Percentiles rank a stretch among this genome's conserved stretches.
These are phyloP conservation scores for Hystrix brachyura DNA, from an alignment of 2,113 vertebrate species.

Conservation along the genomic window DNA sequence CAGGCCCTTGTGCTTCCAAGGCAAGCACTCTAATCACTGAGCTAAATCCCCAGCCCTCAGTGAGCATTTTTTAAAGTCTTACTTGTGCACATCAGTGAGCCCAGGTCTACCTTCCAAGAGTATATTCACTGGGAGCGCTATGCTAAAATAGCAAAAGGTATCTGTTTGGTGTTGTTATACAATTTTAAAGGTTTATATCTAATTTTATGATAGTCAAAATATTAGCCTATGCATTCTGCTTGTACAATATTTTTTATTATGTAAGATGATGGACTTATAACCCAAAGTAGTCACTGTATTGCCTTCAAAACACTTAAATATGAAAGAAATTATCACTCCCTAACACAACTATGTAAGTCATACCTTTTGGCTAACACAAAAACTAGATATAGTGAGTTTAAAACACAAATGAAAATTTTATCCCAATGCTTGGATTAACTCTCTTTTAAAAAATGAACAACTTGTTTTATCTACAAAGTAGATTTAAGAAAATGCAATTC, in stretches of 20 bases:
- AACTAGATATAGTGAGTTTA: neutral
- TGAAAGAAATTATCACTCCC: neutral
- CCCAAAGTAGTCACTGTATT: neutral
- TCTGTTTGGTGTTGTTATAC: neutral
- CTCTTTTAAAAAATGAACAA: constrained; percentile 9
- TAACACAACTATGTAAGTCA: neutral
- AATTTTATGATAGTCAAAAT: neutral
- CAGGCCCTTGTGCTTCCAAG: too few species aligned
- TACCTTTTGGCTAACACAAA: neutral
- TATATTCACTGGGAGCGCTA: neutral
- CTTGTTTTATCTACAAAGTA: constrained; percentile 15
- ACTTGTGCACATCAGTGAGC: neutral
- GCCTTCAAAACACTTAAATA: neutral
- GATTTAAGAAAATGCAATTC: constrained; percentile 38
- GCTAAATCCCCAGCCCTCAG: too few species aligned
- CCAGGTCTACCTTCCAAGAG: neutral
- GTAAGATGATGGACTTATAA: neutral
- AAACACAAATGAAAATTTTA: constrained; percentile 4
- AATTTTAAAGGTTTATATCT: neutral
- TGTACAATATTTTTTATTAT: neutral
- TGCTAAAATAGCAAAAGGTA: neutral
- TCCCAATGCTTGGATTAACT: neutral
- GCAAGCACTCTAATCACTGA: too few species aligned
- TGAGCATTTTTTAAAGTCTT: neutral
- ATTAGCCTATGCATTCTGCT: neutral